Evolutionary conservation across 2,113 vertebrate genomes (phyloP).

Genomic region (Chloropsis cyanopogon): DNA sequence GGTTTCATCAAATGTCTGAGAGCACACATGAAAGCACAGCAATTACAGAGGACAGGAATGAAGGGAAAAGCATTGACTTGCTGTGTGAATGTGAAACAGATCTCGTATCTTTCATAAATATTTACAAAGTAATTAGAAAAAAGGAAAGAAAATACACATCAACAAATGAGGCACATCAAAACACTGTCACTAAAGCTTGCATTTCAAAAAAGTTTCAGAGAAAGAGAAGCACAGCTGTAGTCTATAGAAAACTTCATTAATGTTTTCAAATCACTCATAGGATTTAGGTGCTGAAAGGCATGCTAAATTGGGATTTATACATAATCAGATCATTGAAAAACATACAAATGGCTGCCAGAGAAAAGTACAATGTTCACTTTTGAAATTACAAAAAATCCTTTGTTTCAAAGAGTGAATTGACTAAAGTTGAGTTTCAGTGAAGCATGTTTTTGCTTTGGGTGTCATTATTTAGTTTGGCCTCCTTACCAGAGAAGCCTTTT

Average conservation of each 20-base stretch:
- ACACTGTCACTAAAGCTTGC: constrained; percentile 43
- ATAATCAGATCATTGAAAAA: constrained; percentile 79
- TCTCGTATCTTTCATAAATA: constrained; percentile 48
- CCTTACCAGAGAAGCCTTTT: constrained; percentile 70
- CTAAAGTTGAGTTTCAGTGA: constrained; percentile 76
- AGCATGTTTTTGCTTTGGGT: constrained; percentile 83
- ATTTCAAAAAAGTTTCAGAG: constrained; percentile 52
- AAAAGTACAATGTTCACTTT: constrained; percentile 80
- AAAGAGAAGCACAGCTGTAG: constrained; percentile 54
- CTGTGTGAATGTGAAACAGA: constrained; percentile 19
- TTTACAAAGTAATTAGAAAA: constrained; percentile 47
- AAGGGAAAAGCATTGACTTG: neutral
- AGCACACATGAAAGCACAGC: neutral
- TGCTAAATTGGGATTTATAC: constrained; percentile 74
- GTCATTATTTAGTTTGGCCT: constrained; percentile 82
- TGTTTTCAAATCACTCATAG: constrained; percentile 75
- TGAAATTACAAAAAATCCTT: constrained; percentile 81
- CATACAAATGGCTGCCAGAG: constrained; percentile 74
- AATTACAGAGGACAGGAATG: neutral
- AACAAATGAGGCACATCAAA: constrained; percentile 60
- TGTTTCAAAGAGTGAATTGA: constrained; percentile 76
- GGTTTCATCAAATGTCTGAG: neutral
- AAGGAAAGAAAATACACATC: constrained; percentile 33
- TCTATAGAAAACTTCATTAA: constrained; percentile 67
- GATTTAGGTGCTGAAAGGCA: constrained; percentile 76